Base-by-base conservation (phyloP, 2,113 vertebrate species). In the Alouatta palliata region DNA sequence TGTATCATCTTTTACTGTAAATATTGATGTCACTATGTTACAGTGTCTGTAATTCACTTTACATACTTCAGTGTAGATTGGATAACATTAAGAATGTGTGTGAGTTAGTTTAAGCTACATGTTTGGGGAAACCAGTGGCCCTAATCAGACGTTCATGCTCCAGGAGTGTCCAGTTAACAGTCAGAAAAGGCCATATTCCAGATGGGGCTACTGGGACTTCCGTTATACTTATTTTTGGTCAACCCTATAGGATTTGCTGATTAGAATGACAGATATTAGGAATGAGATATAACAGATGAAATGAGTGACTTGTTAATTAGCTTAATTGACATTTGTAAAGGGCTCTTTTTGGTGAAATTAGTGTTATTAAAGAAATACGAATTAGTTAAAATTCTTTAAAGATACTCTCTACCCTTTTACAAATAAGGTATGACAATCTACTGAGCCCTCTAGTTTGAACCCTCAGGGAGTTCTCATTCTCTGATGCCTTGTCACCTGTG, bases 1-100 rank as follows among this genome's bases (percentile, higher is more conserved):
- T 56, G 27, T n/a, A 49, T 87, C 75, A 76, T 85, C 35, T 90
- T 92, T 90, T 91, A 83, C 73, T 77, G 75, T 95, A 91, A 89
- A 64, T 64, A 70, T 92, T 96, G 76, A 82, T 85, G 81, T 95
- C 92, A 75, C 45, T 89, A 73, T 82, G 61, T 89, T 73, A 68
- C 0, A 1, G 82, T 73, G n/a, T 61, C 87, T 94, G 10, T 97
- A 92, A 85, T 66, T 95, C 75, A 91, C 70, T 87, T 89, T 86
- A 52, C 94, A 80, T 83, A 52, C 37, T 95, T 92, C 19, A 47
- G 56, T 64, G 20, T 21, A 90, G 47, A 80, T 35, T 54, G 68
- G 45, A n/a, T 71, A 88, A 82, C 20, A 61, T 45, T 91, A 47
- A 79, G 61, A 83, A 95, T 84, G 25, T 54, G 30, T 45, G 58